Evolutionary conservation across 2,113 vertebrate species (phyloP).

Genomic region (Microcebus lehilahytsara): DNA sequence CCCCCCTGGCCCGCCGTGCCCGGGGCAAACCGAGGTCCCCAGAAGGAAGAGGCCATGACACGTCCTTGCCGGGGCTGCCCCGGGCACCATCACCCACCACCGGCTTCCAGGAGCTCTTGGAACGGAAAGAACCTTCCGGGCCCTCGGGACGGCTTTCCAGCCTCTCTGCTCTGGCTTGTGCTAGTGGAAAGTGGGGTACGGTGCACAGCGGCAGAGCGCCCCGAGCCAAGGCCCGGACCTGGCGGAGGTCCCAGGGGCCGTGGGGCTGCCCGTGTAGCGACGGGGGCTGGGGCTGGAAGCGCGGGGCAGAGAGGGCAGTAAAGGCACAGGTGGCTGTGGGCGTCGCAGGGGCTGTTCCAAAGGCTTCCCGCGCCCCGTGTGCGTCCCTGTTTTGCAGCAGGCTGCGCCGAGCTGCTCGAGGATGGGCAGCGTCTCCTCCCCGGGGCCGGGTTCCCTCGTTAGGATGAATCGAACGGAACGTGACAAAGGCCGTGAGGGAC

Average conservation of each 20-base stretch:
- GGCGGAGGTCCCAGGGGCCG: neutral
- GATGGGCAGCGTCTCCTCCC: neutral
- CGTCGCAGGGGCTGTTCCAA: neutral
- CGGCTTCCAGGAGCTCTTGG: neutral
- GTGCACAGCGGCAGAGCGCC: neutral
- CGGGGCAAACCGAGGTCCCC: neutral
- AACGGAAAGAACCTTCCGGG: neutral
- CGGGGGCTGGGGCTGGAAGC: neutral
- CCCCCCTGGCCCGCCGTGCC: neutral
- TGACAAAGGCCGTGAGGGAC: neutral
- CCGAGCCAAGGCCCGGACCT: neutral
- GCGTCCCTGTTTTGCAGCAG: accelerated
- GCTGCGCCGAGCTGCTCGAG: neutral
- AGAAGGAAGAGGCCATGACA: constrained; percentile 51
- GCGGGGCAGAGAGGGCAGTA: accelerated
- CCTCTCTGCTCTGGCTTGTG: neutral
- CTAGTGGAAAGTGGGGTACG: too few relatives aligned
- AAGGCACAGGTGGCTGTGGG: accelerated
- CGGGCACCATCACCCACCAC: accelerated
- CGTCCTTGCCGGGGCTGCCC: neutral
- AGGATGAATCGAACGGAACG: neutral
- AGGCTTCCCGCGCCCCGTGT: accelerated
- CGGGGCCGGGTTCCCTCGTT: too few relatives aligned
- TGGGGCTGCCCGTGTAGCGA: neutral
- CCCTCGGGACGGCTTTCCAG: neutral